Evolutionary conservation across 2,888 invertebrate genomes (phyloP).

Genomic region (Lepidocyrtoides sp.): DNA sequence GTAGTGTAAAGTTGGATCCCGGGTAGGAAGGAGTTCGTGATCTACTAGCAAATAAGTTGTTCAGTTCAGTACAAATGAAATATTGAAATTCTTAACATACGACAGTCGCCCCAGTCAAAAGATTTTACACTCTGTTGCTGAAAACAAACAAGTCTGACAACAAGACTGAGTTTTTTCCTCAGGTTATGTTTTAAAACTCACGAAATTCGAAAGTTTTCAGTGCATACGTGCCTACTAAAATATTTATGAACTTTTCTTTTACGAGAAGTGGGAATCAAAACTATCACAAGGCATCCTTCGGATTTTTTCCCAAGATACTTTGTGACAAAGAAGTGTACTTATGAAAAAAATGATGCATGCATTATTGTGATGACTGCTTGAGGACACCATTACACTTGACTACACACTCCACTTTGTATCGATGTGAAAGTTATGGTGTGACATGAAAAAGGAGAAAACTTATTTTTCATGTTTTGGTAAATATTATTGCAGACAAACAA

Average conservation of each 20-base stretch:
- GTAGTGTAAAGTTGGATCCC: no score
- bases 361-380: neutral
- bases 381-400: no score
- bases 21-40: no score
- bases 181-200: no score
- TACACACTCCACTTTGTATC: neutral
- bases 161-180: neutral
- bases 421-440: neutral
- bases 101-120: no score
- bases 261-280: neutral
- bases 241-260: no score
- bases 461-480: neutral
- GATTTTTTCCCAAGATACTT: neutral
- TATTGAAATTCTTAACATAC: no score
- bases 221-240: no score
- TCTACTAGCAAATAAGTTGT: no score
- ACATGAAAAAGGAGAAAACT: neutral
- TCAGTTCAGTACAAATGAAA: no score
- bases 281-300: neutral
- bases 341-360: neutral
- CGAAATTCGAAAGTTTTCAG: no score
- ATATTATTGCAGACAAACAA: slow-evolving; percentile 20
- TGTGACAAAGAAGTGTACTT: neutral
- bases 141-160: neutral
- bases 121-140: no score